These are phyloP conservation scores for Thereva unica DNA, from an alignment of 2,888 invertebrate genomes.

Conservation along the genomic window DNA sequence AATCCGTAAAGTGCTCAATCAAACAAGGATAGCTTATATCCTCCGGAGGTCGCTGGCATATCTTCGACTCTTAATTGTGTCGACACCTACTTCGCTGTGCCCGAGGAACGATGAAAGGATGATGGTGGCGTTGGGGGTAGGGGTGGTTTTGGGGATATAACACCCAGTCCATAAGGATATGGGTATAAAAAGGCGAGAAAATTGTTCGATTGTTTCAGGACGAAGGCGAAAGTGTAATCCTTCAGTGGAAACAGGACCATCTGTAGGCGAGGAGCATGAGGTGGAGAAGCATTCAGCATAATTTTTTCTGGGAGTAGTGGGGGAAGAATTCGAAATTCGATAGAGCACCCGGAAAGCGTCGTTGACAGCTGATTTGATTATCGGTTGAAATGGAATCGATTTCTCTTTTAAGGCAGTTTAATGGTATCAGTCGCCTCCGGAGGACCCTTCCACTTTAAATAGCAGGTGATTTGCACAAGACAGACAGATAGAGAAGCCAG, in stretches of 20 bases:
- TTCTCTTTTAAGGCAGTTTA: conserved; percentile 12
- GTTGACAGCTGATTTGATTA: conserved; percentile 36
- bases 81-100: conserved; percentile 19
- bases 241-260: conserved; percentile 33
- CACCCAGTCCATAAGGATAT: conserved; percentile 1
- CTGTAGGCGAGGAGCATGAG: conserved; percentile 14
- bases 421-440: neutral
- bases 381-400: conserved; percentile 35
- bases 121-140: no score
- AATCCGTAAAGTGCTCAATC: conserved; percentile 34
- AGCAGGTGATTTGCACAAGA: no score
- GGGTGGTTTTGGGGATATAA: neutral
- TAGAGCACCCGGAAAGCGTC: conserved; percentile 10
- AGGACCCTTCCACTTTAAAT: neutral
- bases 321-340: conserved; percentile 20
- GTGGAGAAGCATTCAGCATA: neutral
- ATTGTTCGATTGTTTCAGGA: conserved; percentile 23
- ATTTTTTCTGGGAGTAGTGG: neutral
- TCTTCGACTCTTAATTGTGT: conserved; percentile 30
- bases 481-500: no score
- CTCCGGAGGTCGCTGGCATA: conserved; percentile 14
- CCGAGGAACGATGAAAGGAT: no score
- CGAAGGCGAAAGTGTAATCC: conserved; percentile 27
- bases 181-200: conserved; percentile 25
- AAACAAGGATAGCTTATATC: conserved; percentile 31